These are phyloP conservation scores for Helicoverpa assulta DNA, from an alignment of 2,888 invertebrate species.

Conservation along the genomic window DNA sequence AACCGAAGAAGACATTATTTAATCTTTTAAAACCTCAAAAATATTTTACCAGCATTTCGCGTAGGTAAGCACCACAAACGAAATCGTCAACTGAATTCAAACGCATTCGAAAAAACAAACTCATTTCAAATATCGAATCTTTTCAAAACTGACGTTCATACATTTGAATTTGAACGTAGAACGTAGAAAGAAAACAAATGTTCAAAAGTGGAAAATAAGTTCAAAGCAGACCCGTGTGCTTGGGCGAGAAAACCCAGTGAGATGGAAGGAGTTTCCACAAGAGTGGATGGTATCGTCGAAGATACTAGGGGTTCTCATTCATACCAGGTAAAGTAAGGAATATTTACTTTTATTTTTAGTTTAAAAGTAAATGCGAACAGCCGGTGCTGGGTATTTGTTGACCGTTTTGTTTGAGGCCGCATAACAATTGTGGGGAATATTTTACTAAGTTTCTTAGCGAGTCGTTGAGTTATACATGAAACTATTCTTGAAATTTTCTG, in stretches of 20 bases:
- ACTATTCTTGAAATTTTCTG: too few species aligned
- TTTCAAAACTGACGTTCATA: conserved; percentile 33
- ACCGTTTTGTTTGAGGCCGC: too few species aligned
- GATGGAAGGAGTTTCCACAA: conserved; percentile 80
- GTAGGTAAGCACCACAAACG: too few species aligned
- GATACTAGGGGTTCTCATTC: conserved; percentile 73
- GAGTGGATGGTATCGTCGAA: conserved; percentile 66
- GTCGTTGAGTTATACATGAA: too few species aligned
- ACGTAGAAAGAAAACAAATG: conserved; percentile 77
- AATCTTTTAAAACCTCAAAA: too few species aligned
- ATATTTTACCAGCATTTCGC: too few species aligned
- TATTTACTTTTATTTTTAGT: conserved; percentile 51
- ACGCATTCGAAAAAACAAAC: not conserved
- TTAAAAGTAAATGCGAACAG: conserved; percentile 22
- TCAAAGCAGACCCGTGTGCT: conserved; percentile 78
- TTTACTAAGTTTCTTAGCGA: too few species aligned
- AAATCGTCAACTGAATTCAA: not conserved
- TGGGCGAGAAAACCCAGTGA: conserved; percentile 77
- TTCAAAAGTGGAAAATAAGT: conserved; percentile 81
- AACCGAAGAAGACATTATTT: too few species aligned
- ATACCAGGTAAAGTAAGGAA: conserved; percentile 54
- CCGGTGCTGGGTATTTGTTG: not conserved
- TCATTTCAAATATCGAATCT: not conserved
- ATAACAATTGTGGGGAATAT: too few species aligned
- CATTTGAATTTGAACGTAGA: conserved; percentile 59